Conservation (phyloP, 2,113 vertebrate genomes). For the Fulmarus glacialis region DNA sequence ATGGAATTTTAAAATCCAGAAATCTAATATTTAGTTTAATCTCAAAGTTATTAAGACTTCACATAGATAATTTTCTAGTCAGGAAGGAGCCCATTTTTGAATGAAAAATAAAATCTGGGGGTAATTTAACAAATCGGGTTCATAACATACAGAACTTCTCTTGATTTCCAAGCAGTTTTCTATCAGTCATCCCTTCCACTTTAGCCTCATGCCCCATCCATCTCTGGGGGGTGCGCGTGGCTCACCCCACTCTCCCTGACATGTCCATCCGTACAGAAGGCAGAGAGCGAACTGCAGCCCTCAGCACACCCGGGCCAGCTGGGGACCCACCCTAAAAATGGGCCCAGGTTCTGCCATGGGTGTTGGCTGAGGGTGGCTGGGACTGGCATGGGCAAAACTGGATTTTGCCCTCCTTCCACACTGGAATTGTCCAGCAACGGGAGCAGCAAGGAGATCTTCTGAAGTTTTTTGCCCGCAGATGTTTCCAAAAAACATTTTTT, state of each 20-base stretch:
- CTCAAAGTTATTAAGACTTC: background rate
- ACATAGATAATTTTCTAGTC: background rate
- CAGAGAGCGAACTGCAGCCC: background rate
- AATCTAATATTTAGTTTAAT: background rate
- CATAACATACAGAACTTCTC: background rate
- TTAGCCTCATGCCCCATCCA: background rate
- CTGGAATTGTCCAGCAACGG: background rate
- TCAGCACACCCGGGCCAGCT: background rate
- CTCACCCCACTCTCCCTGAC: background rate
- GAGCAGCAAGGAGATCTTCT: background rate
- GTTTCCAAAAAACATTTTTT: background rate
- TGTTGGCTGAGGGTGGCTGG: background rate
- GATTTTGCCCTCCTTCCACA: background rate
- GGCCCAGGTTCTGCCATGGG: background rate
- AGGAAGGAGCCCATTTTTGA: background rate
- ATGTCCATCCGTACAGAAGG: background rate
- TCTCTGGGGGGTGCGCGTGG: accelerated
- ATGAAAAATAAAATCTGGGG: background rate
- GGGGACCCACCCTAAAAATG: background rate
- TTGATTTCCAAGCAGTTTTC: background rate
- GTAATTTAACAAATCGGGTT: background rate
- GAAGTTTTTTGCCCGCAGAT: background rate
- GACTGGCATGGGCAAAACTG: background rate
- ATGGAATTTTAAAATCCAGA: background rate
- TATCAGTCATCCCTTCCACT: background rate